A percentile compares a stretch with the other conserved stretches of the same genome.
Evolutionary conservation across 2,797 vertebrate genomes (phyloP).

Genomic region (Poecile montanus): DNA sequence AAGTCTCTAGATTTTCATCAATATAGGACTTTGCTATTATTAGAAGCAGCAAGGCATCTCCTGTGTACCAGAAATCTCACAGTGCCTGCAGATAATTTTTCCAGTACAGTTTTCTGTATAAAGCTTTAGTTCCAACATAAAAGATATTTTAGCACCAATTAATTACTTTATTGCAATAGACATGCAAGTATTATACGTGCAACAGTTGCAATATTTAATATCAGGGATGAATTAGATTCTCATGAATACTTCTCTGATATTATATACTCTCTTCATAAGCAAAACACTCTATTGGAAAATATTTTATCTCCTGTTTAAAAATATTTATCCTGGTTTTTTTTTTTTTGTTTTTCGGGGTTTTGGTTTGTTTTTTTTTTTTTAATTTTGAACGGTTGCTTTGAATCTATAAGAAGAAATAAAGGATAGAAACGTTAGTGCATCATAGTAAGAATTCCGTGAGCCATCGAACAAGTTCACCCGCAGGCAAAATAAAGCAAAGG

Average conservation of each 20-base stretch:
- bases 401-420: neutral
- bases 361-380: no score
- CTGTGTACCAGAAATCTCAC: neutral
- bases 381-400: neutral
- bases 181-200: neutral
- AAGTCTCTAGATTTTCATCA: neutral
- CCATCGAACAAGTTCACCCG: neutral
- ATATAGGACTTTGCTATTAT: neutral
- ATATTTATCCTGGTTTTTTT: neutral
- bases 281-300: neutral
- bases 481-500: neutral
- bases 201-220: neutral
- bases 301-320: neutral
- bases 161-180: neutral
- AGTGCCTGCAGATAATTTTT: neutral
- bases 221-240: neutral
- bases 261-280: neutral
- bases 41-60: neutral
- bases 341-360: no score
- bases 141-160: neutral
- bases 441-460: neutral
- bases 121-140: neutral
- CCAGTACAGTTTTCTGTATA: neutral
- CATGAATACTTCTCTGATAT: neutral
- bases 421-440: rapidly evolving